phyloP scores from a whole-genome alignment of 2,888 invertebrate genomes.

The Parochlus steinenii region DNA sequence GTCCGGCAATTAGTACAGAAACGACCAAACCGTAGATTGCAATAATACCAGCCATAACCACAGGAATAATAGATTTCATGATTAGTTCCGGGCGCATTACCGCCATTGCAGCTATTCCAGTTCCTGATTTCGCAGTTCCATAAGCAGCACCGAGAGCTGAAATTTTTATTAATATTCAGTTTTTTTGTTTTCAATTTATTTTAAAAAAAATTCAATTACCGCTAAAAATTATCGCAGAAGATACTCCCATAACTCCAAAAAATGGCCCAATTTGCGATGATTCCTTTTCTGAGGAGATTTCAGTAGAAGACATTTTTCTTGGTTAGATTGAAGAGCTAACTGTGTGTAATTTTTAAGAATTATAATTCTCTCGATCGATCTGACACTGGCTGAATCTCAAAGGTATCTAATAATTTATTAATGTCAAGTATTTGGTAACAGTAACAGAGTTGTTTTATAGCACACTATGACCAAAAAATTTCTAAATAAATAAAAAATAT shows the following conservation, averaged over 20 bases:
- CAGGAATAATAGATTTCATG: slow-evolving; percentile 99
- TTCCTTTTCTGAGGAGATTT: too few relatives aligned
- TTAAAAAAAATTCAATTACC: slow-evolving; percentile 42
- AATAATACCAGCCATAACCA: slow-evolving; percentile 99
- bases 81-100: slow-evolving; percentile 99
- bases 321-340: too few relatives aligned
- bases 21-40: slow-evolving; percentile 99
- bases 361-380: too few relatives aligned
- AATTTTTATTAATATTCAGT: background rate
- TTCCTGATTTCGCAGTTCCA: slow-evolving; percentile 99
- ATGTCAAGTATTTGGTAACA: too few relatives aligned
- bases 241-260: slow-evolving; percentile 99
- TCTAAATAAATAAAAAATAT: too few relatives aligned
- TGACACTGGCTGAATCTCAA: too few relatives aligned
- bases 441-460: too few relatives aligned
- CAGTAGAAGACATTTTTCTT: too few relatives aligned
- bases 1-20: slow-evolving; percentile 95
- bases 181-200: background rate
- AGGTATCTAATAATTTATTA: too few relatives aligned
- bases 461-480: too few relatives aligned
- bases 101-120: slow-evolving; percentile 99
- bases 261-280: too few relatives aligned
- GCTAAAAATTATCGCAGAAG: slow-evolving; percentile 98
- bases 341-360: too few relatives aligned
- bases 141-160: slow-evolving; percentile 95